Evolutionary conservation across 1,140 invertebrate genomes (phyloP).

Genomic region (Drosophila malerkotliana): DNA sequence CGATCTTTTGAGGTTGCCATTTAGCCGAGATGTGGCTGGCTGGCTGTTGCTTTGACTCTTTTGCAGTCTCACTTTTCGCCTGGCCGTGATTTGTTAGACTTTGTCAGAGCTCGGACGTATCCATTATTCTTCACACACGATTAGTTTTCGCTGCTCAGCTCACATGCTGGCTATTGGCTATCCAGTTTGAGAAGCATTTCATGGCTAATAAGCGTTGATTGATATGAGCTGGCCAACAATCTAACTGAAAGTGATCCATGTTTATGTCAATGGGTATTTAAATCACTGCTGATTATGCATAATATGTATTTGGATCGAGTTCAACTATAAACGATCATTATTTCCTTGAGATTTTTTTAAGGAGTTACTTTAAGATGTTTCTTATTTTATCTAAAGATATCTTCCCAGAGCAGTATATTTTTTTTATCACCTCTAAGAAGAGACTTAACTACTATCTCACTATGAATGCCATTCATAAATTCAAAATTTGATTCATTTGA

Average conservation of each 20-base stretch:
- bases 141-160: slow-evolving; percentile 45
- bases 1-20: slow-evolving; percentile 48
- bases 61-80: slow-evolving; percentile 61
- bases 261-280: slow-evolving; percentile 38
- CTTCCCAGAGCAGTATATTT: not conserved
- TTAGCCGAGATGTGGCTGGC: slow-evolving; percentile 11
- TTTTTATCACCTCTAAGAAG: not conserved
- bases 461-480: slow-evolving; percentile 59
- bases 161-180: not conserved
- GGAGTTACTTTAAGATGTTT: slow-evolving; percentile 35
- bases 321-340: slow-evolving; percentile 35
- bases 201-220: slow-evolving; percentile 53
- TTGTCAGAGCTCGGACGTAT: slow-evolving; percentile 56
- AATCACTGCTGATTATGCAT: slow-evolving; percentile 15
- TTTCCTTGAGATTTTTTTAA: slow-evolving; percentile 45
- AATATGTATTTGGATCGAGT: slow-evolving; percentile 3
- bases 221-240: slow-evolving; percentile 28
- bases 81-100: slow-evolving; percentile 71
- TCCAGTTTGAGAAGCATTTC: slow-evolving; percentile 28
- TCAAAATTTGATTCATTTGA: slow-evolving; percentile 50
- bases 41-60: slow-evolving; percentile 46
- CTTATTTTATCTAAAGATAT: too few relatives aligned
- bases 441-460: not conserved
- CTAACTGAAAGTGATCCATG: slow-evolving; percentile 39
- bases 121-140: slow-evolving; percentile 74